These are phyloP conservation scores for Euthynnus affinis DNA, from an alignment of 2,797 vertebrate species.

Conservation along the genomic window DNA sequence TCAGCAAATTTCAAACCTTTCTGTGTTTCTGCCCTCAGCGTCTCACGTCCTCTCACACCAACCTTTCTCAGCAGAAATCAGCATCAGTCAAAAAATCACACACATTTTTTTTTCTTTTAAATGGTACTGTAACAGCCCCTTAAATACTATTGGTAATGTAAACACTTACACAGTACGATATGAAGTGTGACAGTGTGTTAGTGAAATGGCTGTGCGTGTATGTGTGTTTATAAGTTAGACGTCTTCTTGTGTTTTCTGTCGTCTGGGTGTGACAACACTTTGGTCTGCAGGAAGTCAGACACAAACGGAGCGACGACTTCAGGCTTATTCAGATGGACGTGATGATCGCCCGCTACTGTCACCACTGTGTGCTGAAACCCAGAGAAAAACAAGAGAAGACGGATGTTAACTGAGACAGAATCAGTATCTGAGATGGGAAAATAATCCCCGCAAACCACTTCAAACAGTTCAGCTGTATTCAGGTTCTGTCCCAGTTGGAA, in stretches of 20 bases:
- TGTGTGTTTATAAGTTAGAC: neutral
- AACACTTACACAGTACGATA: too few species aligned
- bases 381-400: slow-evolving; percentile 9
- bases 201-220: neutral
- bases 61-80: too few species aligned
- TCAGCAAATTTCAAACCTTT: too few species aligned
- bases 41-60: too few species aligned
- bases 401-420: neutral
- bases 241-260: neutral
- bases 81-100: too few species aligned
- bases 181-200: too few species aligned
- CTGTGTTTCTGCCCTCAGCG: too few species aligned
- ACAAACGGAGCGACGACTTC: slow-evolving; percentile 72
- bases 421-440: too few species aligned
- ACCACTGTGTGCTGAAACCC: slow-evolving; percentile 69
- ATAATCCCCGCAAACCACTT: neutral
- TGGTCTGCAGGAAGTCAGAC: slow-evolving; percentile 76
- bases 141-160: too few species aligned
- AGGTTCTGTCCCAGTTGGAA: neutral
- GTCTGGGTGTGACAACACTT: slow-evolving; percentile 23
- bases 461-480: neutral
- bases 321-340: slow-evolving; percentile 84
- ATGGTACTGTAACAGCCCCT: too few species aligned
- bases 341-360: slow-evolving; percentile 81
- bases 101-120: too few species aligned